These are phyloP conservation scores for Catamblyrhynchus diadema DNA, from an alignment of 2,797 vertebrate genomes.

Conservation along the genomic window DNA sequence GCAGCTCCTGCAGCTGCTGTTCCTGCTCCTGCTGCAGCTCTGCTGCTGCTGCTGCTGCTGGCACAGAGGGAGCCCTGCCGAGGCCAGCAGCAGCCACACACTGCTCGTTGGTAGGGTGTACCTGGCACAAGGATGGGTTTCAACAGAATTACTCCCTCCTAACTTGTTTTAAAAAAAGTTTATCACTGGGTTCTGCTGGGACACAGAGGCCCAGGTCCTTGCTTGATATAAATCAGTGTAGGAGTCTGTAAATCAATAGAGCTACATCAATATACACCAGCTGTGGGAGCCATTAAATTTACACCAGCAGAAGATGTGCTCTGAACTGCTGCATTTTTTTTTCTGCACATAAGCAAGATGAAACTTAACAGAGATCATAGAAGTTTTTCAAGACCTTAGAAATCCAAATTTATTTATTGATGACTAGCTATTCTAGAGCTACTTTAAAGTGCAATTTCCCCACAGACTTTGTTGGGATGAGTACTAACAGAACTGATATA, in stretches of 20 bases:
- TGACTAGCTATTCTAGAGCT: background rate
- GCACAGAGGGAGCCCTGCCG: background rate
- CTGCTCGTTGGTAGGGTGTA: too few relatives aligned
- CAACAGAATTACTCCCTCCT: background rate
- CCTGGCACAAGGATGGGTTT: background rate
- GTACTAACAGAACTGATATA: background rate
- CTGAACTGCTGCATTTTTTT: background rate
- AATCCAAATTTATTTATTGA: background rate
- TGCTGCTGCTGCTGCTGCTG: background rate
- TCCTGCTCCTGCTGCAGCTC: too few relatives aligned
- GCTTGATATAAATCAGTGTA: slow-evolving; percentile 1
- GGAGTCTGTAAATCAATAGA: slow-evolving; percentile 14
- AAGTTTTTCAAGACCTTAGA: background rate
- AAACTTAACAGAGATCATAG: background rate
- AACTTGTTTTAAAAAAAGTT: background rate
- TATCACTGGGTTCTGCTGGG: background rate
- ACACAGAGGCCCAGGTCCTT: background rate
- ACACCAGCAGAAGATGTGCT: background rate
- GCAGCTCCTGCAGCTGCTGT: accelerated
- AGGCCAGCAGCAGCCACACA: background rate
- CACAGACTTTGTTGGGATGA: background rate
- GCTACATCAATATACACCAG: background rate
- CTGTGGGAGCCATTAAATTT: slow-evolving; percentile 29
- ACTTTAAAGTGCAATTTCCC: background rate
- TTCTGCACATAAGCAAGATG: background rate